A percentile compares a stretch with the other conserved stretches of the same genome.
Conservation (phyloP, 2,113 vertebrate species). For the Scortum barcoo region DNA sequence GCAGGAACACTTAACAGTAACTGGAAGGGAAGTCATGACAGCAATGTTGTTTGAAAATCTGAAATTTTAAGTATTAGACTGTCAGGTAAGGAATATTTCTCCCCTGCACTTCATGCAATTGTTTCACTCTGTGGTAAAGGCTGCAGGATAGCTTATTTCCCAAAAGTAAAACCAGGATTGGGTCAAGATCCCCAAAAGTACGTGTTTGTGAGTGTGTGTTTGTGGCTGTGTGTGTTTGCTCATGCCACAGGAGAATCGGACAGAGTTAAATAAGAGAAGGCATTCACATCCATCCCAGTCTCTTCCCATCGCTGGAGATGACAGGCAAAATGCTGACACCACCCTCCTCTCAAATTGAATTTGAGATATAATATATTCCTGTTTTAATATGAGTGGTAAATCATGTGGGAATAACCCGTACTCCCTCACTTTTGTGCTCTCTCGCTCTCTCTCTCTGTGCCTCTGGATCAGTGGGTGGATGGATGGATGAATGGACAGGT, state of each 20-base stretch:
- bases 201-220: conserved; percentile 35
- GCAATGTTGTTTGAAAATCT: conserved; percentile 13
- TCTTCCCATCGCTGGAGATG: conserved; percentile 57
- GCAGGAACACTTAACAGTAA: not conserved
- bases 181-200: conserved; percentile 50
- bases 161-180: conserved; percentile 66
- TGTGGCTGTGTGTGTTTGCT: conserved; percentile 13
- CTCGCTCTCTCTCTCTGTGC: conserved; percentile 38
- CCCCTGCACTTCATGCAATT: conserved; percentile 38
- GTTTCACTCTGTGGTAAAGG: conserved; percentile 24
- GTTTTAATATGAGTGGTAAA: conserved; percentile 77
- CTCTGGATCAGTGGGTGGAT: conserved; percentile 46
- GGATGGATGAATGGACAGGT: conserved; percentile 43
- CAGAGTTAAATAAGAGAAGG: conserved; percentile 60
- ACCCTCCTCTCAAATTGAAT: conserved; percentile 72
- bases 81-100: conserved; percentile 33
- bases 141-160: conserved; percentile 64
- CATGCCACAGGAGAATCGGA: conserved; percentile 39
- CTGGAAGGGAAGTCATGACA: conserved; percentile 5
- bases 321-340: conserved; percentile 73
- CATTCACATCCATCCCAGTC: conserved; percentile 66
- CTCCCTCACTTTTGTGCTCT: conserved; percentile 37
- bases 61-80: conserved; percentile 16
- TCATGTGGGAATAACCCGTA: conserved; percentile 66
- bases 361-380: conserved; percentile 75